phyloP scores from a whole-genome alignment of 2,797 vertebrate species.

The Typhlichthys eigenmanni region DNA sequence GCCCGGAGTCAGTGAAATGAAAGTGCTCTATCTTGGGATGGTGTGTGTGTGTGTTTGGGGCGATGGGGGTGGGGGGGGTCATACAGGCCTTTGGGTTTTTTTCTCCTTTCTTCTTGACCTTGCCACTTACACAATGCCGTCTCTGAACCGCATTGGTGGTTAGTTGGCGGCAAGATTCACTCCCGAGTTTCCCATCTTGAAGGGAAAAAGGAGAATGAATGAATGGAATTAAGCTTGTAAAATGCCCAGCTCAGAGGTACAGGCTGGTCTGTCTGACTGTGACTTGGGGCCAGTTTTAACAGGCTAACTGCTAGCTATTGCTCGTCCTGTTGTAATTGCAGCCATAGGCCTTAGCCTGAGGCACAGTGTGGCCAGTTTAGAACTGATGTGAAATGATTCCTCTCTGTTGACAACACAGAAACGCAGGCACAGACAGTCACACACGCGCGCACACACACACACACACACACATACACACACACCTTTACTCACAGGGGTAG shows the following conservation, averaged over 20 bases:
- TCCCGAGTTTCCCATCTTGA: slow-evolving; percentile 16
- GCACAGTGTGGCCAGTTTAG: slow-evolving; percentile 28
- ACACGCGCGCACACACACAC: slow-evolving; percentile 4
- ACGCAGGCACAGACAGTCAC: not conserved
- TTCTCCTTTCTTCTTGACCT: slow-evolving; percentile 67
- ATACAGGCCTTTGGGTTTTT: slow-evolving; percentile 31
- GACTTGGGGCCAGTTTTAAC: slow-evolving; percentile 33
- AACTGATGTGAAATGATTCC: not conserved
- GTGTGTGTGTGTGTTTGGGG: too few relatives aligned
- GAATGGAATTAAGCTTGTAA: slow-evolving; percentile 51
- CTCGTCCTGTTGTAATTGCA: slow-evolving; percentile 46
- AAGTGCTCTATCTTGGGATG: slow-evolving; percentile 70
- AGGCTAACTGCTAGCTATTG: slow-evolving; percentile 40
- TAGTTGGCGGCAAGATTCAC: slow-evolving; percentile 38
- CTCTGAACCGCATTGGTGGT: slow-evolving; percentile 59
- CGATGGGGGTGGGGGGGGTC: slow-evolving; percentile 43
- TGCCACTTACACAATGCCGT: slow-evolving; percentile 51
- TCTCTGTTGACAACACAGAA: not conserved
- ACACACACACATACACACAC: not conserved
- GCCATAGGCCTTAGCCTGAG: slow-evolving; percentile 31
- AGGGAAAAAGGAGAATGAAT: slow-evolving; percentile 15
- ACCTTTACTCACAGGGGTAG: not conserved
- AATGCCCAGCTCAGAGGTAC: slow-evolving; percentile 54
- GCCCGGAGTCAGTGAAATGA: slow-evolving; percentile 72
- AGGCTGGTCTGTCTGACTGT: slow-evolving; percentile 15